Percentiles rank a stretch among this genome's conserved stretches.
phyloP scores from a whole-genome alignment of 2,113 vertebrate genomes.

The Chaetodon trifascialis region DNA sequence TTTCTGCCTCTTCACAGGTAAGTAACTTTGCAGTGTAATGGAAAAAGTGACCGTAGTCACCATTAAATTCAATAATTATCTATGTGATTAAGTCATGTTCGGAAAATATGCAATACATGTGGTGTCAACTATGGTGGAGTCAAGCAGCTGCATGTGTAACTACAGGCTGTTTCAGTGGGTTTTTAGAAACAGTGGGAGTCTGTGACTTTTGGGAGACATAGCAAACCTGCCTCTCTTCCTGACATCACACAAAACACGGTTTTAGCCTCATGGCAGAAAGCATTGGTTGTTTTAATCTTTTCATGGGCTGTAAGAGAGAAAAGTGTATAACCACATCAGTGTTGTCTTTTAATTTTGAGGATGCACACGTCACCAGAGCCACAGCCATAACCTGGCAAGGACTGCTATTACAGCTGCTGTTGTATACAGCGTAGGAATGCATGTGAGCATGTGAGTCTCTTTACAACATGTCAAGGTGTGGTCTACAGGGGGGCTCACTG shows the following conservation, averaged over 20 bases:
- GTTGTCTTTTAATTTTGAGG: slow-evolving; percentile 1
- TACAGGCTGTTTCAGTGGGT: not conserved
- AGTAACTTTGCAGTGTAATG: slow-evolving; percentile 33
- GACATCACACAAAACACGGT: slow-evolving; percentile 12
- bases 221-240: slow-evolving; percentile 7
- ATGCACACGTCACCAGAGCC: slow-evolving; percentile 2
- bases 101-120: slow-evolving; percentile 43
- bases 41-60: slow-evolving; percentile 46
- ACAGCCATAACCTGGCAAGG: not conserved
- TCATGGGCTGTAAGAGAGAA: not conserved
- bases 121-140: slow-evolving; percentile 31
- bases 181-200: slow-evolving; percentile 8
- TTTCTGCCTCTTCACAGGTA: slow-evolving; percentile 15
- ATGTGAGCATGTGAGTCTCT: not conserved
- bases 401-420: slow-evolving; percentile 40
- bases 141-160: slow-evolving; percentile 31
- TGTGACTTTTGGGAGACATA: slow-evolving; percentile 15
- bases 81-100: slow-evolving; percentile 54
- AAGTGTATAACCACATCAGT: not conserved
- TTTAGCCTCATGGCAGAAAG: not conserved
- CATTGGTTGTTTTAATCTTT: not conserved
- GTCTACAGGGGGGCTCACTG: slow-evolving; percentile 10
- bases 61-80: slow-evolving; percentile 47
- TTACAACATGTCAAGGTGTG: slow-evolving; percentile 31
- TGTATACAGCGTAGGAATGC: slow-evolving; percentile 19